A percentile compares a stretch with the other conserved stretches of the same genome.
Conservation (phyloP, 2,888 invertebrate species). For the Mimumesa dahlbomi region DNA sequence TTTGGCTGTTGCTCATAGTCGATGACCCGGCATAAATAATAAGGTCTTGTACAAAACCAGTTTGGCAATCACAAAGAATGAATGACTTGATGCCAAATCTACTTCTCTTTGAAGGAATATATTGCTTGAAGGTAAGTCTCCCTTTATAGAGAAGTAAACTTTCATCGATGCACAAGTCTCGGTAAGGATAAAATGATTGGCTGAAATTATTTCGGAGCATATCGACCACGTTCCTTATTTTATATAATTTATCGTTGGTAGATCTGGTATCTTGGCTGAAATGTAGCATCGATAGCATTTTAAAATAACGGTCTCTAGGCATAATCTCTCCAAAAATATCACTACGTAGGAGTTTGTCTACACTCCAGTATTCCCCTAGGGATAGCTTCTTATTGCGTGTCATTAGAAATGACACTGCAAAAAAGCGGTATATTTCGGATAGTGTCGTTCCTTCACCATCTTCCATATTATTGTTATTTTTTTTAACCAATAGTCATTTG, state of each 20-base stretch:
- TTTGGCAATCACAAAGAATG: conserved; percentile 22
- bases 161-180: too few species aligned
- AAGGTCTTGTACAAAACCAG: conserved; percentile 25
- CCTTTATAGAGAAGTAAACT: too few species aligned
- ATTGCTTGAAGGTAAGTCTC: too few species aligned
- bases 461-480: conserved; percentile 6
- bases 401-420: conserved; percentile 10
- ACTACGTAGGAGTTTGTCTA: conserved; percentile 11
- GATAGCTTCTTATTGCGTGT: conserved; percentile 12
- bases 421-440: conserved; percentile 7
- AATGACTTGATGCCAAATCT: conserved; percentile 21
- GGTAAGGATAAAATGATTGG: conserved; percentile 16
- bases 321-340: conserved; percentile 22
- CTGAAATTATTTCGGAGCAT: conserved; percentile 12
- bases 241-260: conserved; percentile 7
- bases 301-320: conserved; percentile 13
- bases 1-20: conserved; percentile 10
- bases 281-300: conserved; percentile 10
- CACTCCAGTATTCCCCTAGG: conserved; percentile 11
- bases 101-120: too few species aligned
- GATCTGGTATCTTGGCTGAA: conserved; percentile 1
- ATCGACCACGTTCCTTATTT: conserved; percentile 27
- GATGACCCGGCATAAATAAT: conserved; percentile 26
- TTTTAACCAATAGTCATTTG: conserved; percentile 13
- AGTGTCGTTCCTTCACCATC: neutral